Conservation (phyloP, 2,797 vertebrate genomes). For the Xyrichtys novacula region DNA sequence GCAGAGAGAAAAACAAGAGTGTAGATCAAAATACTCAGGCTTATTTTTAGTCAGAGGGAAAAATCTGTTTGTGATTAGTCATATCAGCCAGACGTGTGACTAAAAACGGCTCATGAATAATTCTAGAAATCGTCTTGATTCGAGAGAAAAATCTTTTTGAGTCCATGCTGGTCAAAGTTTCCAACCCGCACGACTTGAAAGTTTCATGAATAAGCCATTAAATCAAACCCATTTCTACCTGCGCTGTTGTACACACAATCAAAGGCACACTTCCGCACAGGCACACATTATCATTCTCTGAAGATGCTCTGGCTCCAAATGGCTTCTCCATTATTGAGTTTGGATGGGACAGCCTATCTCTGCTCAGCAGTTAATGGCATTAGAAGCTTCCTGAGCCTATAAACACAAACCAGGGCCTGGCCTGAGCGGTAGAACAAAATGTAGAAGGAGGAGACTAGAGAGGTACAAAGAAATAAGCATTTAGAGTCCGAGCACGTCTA, state of each 20-base stretch:
- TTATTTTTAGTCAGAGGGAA: neutral
- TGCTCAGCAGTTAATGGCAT: conserved; percentile 68
- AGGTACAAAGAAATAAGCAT: neutral
- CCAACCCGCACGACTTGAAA: neutral
- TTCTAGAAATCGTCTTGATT: neutral
- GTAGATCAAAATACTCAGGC: neutral
- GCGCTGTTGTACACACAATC: neutral
- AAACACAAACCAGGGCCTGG: conserved; percentile 35
- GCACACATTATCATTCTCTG: conserved; percentile 36
- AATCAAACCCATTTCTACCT: conserved; percentile 12
- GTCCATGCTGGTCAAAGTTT: neutral
- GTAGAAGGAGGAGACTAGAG: conserved; percentile 6
- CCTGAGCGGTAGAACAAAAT: conserved; percentile 22
- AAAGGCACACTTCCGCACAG: neutral
- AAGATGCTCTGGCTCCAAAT: conserved; percentile 57
- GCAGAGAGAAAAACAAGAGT: neutral
- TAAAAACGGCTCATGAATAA: conserved; percentile 5
- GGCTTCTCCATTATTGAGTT: conserved; percentile 74
- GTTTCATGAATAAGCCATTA: conserved; percentile 20
- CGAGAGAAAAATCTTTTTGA: conserved; percentile 24
- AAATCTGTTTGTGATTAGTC: conserved; percentile 14
- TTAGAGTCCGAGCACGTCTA: neutral
- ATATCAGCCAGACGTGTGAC: conserved; percentile 34
- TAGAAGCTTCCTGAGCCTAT: conserved; percentile 57
- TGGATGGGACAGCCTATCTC: conserved; percentile 43